phyloP scores from a whole-genome alignment of 2,113 vertebrate species.

The Upupa epops region DNA sequence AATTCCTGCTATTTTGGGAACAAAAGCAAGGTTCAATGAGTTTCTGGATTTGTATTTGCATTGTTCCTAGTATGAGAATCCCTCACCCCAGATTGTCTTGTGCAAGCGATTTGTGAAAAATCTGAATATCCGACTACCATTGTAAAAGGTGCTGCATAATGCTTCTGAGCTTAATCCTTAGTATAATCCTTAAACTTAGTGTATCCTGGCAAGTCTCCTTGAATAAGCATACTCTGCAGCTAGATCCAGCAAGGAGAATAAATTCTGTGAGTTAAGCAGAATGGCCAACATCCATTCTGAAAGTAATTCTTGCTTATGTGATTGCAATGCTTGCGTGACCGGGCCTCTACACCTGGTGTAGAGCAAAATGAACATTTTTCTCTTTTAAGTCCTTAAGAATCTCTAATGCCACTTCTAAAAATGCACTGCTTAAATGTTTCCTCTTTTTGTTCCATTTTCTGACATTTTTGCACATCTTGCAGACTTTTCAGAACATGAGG shows the following conservation, averaged over 20 bases:
- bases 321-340: not conserved
- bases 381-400: not conserved
- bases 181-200: not conserved
- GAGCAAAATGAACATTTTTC: not conserved
- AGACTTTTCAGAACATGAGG: not conserved
- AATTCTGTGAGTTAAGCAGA: slow-evolving; percentile 8
- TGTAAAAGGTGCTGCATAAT: not conserved
- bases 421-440: not conserved
- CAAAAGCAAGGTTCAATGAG: not conserved
- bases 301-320: not conserved
- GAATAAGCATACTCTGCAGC: not conserved
- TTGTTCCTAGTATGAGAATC: not conserved
- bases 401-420: not conserved
- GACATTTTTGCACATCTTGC: not conserved
- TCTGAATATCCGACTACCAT: not conserved
- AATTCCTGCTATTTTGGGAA: slow-evolving; percentile 1
- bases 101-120: not conserved
- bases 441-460: not conserved
- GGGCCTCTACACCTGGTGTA: not conserved
- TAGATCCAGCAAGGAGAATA: not conserved
- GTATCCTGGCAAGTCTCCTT: slow-evolving; percentile 20
- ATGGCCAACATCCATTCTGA: not conserved
- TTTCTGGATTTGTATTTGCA: not conserved
- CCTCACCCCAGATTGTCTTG: not conserved
- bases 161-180: slow-evolving; percentile 10